Conservation (phyloP, 2,113 vertebrate genomes). For the Xiphophorus hellerii region DNA sequence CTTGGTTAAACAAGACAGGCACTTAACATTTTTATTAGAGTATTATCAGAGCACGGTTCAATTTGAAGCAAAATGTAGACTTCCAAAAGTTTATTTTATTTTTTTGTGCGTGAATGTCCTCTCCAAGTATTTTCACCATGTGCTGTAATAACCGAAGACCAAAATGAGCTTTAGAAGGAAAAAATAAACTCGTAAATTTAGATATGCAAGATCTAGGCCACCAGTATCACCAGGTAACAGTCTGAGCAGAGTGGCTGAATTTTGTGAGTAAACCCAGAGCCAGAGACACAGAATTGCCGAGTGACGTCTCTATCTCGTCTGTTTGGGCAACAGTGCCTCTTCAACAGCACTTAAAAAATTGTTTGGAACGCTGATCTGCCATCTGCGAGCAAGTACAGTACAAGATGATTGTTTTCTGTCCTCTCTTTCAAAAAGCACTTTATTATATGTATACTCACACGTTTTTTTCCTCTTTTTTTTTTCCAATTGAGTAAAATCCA, state of each 20-base stretch:
- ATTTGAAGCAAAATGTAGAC: constrained; percentile 26
- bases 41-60: background rate
- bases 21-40: background rate
- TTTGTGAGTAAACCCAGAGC: constrained; percentile 48
- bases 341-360: constrained; percentile 44
- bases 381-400: constrained; percentile 65
- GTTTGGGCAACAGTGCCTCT: constrained; percentile 58
- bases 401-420: constrained; percentile 37
- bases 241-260: constrained; percentile 39
- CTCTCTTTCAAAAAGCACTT: constrained; percentile 27
- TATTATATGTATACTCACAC: constrained; percentile 35
- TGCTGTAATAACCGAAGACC: constrained; percentile 11
- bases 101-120: background rate
- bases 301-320: constrained; percentile 57
- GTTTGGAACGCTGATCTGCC: constrained; percentile 66
- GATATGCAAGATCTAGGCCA: constrained; percentile 16
- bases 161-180: constrained; percentile 16
- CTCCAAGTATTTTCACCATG: constrained; percentile 8
- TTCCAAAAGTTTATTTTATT: constrained; percentile 10
- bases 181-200: constrained; percentile 16
- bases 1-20: constrained; percentile 11
- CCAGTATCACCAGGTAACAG: constrained; percentile 43
- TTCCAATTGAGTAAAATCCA: constrained; percentile 41
- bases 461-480: constrained; percentile 7
- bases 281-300: constrained; percentile 54